Evolutionary conservation across 2,797 vertebrate genomes (phyloP).

Genomic region (Xiphophorus birchmanni): DNA sequence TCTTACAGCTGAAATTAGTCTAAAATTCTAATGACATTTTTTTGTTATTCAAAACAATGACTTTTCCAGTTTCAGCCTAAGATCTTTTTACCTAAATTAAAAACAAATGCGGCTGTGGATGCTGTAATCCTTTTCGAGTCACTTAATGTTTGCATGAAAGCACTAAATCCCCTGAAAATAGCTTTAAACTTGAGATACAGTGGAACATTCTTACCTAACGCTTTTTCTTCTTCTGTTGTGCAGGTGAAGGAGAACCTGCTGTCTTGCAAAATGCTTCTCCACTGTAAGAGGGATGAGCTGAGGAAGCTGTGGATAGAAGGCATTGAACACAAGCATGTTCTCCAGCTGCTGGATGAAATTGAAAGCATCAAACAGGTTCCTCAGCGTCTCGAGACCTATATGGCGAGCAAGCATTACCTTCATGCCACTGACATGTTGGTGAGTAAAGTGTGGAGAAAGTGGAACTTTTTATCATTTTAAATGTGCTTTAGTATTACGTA

Average conservation of each 20-base stretch:
- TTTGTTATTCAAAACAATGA: not conserved
- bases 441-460: slow-evolving; percentile 59
- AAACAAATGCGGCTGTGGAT: not conserved
- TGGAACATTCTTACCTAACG: not conserved
- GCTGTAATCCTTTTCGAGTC: not conserved
- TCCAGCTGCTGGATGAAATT: slow-evolving; percentile 96
- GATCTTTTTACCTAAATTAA: not conserved
- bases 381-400: slow-evolving; percentile 91
- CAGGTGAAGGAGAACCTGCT: slow-evolving; percentile 98
- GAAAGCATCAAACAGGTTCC: slow-evolving; percentile 98
- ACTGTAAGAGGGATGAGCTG: slow-evolving; percentile 96
- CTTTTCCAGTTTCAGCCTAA: not conserved
- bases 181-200: not conserved
- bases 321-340: slow-evolving; percentile 97
- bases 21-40: not conserved
- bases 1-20: too few relatives aligned
- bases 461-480: slow-evolving; percentile 10
- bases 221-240: slow-evolving; percentile 14
- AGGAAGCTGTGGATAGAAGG: slow-evolving; percentile 99
- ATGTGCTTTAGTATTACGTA: not conserved
- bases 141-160: not conserved
- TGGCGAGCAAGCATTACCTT: slow-evolving; percentile 97
- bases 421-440: slow-evolving; percentile 98
- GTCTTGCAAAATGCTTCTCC: slow-evolving; percentile 97
- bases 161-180: not conserved